Evolutionary conservation across 2,888 invertebrate genomes (phyloP).

Genomic region (Deilephila porcellus): DNA sequence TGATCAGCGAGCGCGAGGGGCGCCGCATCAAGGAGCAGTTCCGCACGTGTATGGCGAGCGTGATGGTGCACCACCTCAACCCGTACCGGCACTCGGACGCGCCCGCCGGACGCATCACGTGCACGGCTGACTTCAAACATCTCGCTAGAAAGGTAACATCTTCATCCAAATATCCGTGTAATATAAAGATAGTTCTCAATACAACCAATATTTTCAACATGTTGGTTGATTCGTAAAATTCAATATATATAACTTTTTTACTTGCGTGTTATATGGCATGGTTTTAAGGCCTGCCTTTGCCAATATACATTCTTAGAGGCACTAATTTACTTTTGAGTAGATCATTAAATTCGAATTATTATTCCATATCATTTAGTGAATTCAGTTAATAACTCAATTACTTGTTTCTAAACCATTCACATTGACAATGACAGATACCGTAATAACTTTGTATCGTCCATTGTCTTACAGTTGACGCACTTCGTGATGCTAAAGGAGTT

Average conservation of each 20-base stretch:
- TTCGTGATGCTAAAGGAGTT: conserved; percentile 97
- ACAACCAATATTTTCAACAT: too few species aligned
- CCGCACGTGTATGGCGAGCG: conserved; percentile 90
- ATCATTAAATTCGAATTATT: too few species aligned
- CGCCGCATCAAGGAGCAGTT: conserved; percentile 94
- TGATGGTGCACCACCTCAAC: conserved; percentile 94
- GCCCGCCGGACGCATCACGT: conserved; percentile 92
- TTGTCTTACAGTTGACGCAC: conserved; percentile 91
- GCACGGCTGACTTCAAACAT: conserved; percentile 97
- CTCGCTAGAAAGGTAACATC: conserved; percentile 93
- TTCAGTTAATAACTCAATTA: too few species aligned
- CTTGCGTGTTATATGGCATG: too few species aligned
- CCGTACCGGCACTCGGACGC: conserved; percentile 95
- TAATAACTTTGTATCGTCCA: not conserved
- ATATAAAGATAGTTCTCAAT: too few species aligned
- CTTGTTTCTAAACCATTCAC: too few species aligned
- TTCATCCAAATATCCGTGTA: not conserved
- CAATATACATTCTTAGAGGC: too few species aligned
- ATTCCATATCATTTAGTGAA: too few species aligned
- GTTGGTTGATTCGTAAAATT: too few species aligned
- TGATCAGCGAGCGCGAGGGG: conserved; percentile 55
- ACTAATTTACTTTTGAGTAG: too few species aligned
- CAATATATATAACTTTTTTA: too few species aligned
- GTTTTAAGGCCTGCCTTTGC: too few species aligned
- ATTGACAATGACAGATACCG: not conserved